Conservation (phyloP, 2,888 invertebrate genomes). For the Drosophila subsilvestris region DNA sequence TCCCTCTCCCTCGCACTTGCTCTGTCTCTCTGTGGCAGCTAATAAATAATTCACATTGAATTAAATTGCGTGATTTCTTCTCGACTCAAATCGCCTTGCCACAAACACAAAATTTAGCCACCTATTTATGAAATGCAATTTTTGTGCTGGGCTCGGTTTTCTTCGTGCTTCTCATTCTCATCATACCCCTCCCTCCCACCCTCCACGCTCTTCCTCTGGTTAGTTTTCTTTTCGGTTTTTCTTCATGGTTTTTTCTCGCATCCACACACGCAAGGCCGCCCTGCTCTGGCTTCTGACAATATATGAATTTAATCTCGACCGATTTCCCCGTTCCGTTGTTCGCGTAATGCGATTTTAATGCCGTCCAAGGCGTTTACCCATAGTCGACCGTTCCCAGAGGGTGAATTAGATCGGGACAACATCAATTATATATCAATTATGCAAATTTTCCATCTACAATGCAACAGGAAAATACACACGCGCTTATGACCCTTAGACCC, state of each 20-base stretch:
- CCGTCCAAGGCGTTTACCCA: constrained; percentile 54
- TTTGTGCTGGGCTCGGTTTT: constrained; percentile 46
- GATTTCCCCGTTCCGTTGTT: constrained; percentile 22
- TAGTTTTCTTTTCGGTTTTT: constrained; percentile 44
- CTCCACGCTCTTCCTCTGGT: constrained; percentile 13
- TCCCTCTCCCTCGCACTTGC: background rate
- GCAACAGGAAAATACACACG: background rate
- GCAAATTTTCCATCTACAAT: constrained; percentile 15
- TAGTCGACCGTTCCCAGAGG: background rate
- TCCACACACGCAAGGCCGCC: constrained; percentile 42
- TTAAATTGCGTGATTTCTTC: constrained; percentile 65
- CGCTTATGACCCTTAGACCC: background rate
- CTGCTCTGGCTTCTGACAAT: constrained; percentile 12
- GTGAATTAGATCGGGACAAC: constrained; percentile 26
- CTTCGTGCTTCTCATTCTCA: background rate
- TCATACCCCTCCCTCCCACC: constrained; percentile 1
- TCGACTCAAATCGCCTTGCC: constrained; percentile 46
- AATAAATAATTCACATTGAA: constrained; percentile 71
- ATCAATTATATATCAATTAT: constrained; percentile 39
- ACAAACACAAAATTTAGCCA: constrained; percentile 12
- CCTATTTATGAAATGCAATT: constrained; percentile 48
- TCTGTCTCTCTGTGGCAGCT: constrained; percentile 38
- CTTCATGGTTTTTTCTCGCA: constrained; percentile 34
- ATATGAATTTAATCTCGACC: constrained; percentile 41
- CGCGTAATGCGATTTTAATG: constrained; percentile 67